Conservation (phyloP, 2,888 invertebrate species). For the Leucophenga maculata region DNA sequence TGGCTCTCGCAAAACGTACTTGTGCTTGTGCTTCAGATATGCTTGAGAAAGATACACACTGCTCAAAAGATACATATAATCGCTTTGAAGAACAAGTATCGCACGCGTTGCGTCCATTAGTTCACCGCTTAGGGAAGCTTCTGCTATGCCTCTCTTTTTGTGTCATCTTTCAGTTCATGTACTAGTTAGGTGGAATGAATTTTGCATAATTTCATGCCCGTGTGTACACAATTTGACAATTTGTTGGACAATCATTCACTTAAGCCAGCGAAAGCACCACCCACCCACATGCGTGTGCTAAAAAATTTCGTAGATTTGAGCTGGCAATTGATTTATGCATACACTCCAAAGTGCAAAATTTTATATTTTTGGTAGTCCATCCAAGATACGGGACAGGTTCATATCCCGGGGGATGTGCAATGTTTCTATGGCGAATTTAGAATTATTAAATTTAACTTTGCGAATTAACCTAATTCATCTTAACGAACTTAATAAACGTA, state of each 20-base stretch:
- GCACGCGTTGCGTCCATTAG: too few species aligned
- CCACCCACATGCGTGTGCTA: conserved; percentile 23
- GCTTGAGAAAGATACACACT: not conserved
- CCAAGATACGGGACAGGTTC: not conserved
- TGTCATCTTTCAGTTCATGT: conserved; percentile 12
- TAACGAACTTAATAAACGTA: not conserved
- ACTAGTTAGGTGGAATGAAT: conserved; percentile 25
- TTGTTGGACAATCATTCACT: conserved; percentile 58
- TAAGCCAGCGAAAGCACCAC: conserved; percentile 38
- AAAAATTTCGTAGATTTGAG: not conserved
- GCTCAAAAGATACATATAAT: not conserved
- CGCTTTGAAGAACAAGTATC: too few species aligned
- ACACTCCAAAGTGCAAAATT: not conserved
- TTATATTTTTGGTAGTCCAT: not conserved
- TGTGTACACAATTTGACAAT: conserved; percentile 28
- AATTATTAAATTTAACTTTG: not conserved
- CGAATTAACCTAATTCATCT: not conserved
- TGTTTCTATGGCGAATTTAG: not conserved
- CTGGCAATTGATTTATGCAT: conserved; percentile 10
- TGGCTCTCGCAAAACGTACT: conserved; percentile 1
- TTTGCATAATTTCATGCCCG: conserved; percentile 51
- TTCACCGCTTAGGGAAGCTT: too few species aligned
- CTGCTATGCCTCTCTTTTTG: too few species aligned
- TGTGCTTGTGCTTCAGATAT: conserved; percentile 2
- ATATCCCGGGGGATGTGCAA: too few species aligned